These are phyloP conservation scores for Eucidaris tribuloides DNA, from an alignment of 35 echinoderm and acorn worm species.

Conservation along the genomic window DNA sequence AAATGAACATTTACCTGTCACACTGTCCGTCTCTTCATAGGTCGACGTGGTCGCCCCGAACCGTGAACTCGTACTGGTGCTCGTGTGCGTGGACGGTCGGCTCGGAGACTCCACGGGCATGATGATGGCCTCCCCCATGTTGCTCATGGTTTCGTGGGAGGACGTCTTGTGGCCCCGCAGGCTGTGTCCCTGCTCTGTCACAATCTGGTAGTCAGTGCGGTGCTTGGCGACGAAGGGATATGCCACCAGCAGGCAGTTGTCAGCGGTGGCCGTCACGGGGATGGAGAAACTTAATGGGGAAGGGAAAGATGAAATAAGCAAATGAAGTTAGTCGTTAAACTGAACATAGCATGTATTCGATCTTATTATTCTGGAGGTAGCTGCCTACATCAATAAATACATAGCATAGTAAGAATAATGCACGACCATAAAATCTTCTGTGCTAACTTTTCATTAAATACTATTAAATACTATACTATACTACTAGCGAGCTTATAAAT, in stretches of 20 bases:
- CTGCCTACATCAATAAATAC: no score
- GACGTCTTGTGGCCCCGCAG: constrained; percentile 56
- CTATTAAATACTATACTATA: no score
- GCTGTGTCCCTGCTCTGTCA: constrained; percentile 85
- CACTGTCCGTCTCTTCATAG: constrained; percentile 84
- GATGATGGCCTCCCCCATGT: constrained; percentile 85
- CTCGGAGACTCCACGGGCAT: constrained; percentile 83
- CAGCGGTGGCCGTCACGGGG: constrained; percentile 91
- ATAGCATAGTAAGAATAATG: no score
- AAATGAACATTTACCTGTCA: constrained; percentile 97
- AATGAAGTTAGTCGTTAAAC: no score
- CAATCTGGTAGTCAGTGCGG: constrained; percentile 95
- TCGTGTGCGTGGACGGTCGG: constrained; percentile 58
- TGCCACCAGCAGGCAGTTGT: constrained; percentile 89
- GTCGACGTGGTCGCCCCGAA: constrained; percentile 89
- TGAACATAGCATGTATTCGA: no score
- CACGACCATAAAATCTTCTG: no score
- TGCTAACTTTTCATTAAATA: no score
- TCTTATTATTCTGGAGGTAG: no score
- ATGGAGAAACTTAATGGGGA: constrained; percentile 97
- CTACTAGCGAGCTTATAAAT: no score
- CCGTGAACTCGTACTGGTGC: constrained; percentile 80
- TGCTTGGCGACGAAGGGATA: constrained; percentile 97
- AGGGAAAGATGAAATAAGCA: no score
- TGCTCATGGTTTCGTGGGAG: constrained; percentile 57